phyloP scores from a whole-genome alignment of 2,797 vertebrate species.

The Pagetopsis macropterus region DNA sequence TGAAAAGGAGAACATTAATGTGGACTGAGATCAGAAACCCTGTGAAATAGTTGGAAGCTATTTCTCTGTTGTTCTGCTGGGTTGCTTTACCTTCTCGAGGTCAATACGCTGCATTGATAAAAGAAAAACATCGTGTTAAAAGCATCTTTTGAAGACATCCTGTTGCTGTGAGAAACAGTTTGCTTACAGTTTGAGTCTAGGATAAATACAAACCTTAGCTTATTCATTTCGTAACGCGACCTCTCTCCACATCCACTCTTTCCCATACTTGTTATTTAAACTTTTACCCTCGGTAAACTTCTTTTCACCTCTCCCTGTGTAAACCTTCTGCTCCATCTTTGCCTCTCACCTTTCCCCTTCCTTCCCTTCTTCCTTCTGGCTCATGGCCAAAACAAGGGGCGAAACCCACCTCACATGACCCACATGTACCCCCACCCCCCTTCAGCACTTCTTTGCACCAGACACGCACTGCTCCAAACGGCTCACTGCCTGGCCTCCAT shows the following conservation, averaged over 20 bases:
- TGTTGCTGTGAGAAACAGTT: conserved; percentile 14
- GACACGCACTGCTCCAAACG: conserved; percentile 24
- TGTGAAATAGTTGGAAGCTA: not conserved
- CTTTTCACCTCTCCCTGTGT: conserved; percentile 1
- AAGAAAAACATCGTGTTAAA: not conserved
- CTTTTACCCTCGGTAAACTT: not conserved
- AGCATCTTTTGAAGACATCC: not conserved
- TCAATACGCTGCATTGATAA: not conserved
- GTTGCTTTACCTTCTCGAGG: conserved; percentile 14
- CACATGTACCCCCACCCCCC: conserved; percentile 15
- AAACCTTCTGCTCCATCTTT: not conserved
- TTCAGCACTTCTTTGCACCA: conserved; percentile 19
- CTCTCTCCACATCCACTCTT: not conserved
- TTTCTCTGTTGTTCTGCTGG: not conserved
- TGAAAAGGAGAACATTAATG: conserved; percentile 14
- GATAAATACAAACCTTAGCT: conserved; percentile 14
- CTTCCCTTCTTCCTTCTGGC: conserved; percentile 23
- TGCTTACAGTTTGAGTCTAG: conserved; percentile 3
- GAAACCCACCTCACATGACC: conserved; percentile 72
- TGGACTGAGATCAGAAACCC: conserved; percentile 8
- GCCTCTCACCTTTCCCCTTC: conserved; percentile 14
- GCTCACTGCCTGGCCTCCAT: conserved; percentile 18
- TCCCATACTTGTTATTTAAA: not conserved
- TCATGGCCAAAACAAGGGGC: conserved; percentile 26
- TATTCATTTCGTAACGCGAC: not conserved